Evolutionary conservation across 2,888 invertebrate species (phyloP).

Genomic region (Lycocerus yunnanus): DNA sequence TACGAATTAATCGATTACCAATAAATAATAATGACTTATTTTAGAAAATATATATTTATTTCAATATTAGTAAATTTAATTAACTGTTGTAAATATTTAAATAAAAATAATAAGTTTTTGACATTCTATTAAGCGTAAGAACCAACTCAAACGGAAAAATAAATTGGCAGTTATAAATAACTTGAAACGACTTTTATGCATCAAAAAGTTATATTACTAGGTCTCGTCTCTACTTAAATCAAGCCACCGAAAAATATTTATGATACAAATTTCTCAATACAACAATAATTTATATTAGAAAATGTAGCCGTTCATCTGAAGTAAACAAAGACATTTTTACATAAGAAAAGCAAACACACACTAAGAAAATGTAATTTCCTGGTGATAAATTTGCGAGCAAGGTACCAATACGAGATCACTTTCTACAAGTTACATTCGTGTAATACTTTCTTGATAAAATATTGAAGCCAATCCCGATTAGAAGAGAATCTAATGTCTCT

Average conservation of each 20-base stretch:
- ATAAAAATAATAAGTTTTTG: neutral
- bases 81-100: no score
- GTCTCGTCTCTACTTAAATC: neutral
- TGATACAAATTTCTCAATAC: neutral
- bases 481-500: conserved; percentile 14
- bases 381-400: neutral
- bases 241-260: neutral
- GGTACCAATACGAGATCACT: conserved; percentile 7
- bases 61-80: no score
- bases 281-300: neutral
- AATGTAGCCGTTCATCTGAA: neutral
- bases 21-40: no score
- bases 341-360: neutral
- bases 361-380: conserved; percentile 7
- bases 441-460: conserved; percentile 16
- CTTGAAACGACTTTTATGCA: neutral
- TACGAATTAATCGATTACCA: no score
- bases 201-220: neutral
- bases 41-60: no score
- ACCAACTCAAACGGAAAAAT: neutral
- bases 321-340: neutral
- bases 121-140: neutral
- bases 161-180: neutral
- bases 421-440: conserved; percentile 9
- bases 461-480: conserved; percentile 20